These are phyloP conservation scores for Pangasius djambal DNA, from an alignment of 2,797 vertebrate genomes.

Conservation along the genomic window DNA sequence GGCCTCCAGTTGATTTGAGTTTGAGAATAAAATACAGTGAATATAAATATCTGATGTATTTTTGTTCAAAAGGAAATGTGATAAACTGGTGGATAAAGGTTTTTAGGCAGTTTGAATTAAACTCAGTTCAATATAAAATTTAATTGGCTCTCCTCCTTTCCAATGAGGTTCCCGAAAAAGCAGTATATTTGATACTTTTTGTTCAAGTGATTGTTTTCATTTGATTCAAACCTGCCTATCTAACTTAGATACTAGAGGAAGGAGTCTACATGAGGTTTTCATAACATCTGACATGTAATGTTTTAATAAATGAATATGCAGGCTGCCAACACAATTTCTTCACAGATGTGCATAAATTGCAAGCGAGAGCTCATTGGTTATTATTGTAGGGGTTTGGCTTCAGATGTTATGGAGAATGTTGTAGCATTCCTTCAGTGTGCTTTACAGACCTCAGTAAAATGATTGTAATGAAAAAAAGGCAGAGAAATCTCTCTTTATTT, in stretches of 20 bases:
- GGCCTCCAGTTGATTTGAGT: constrained; percentile 57
- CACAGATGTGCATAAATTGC: not conserved
- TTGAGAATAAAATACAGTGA: constrained; percentile 56
- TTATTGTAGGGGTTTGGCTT: not conserved
- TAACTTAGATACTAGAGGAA: constrained; percentile 14
- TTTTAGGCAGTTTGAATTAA: constrained; percentile 51
- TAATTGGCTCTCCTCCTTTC: not conserved
- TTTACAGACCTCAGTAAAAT: constrained; percentile 26
- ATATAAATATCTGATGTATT: constrained; percentile 60
- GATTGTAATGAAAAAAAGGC: constrained; percentile 46
- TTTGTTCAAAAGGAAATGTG: constrained; percentile 45
- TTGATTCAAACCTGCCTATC: constrained; percentile 27
- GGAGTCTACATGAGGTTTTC: constrained; percentile 39
- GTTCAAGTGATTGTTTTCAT: not conserved
- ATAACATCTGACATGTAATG: constrained; percentile 30
- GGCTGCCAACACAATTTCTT: not conserved
- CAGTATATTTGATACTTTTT: not conserved
- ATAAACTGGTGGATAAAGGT: constrained; percentile 32
- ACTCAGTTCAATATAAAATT: not conserved
- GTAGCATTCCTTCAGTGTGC: constrained; percentile 40
- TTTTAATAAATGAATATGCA: not conserved
- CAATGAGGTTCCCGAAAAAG: constrained; percentile 48
- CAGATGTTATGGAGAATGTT: constrained; percentile 38
- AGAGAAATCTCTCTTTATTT: constrained; percentile 47
- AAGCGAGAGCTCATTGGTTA: not conserved